Conservation (phyloP, 2,113 vertebrate species). For the Pipa parva region DNA sequence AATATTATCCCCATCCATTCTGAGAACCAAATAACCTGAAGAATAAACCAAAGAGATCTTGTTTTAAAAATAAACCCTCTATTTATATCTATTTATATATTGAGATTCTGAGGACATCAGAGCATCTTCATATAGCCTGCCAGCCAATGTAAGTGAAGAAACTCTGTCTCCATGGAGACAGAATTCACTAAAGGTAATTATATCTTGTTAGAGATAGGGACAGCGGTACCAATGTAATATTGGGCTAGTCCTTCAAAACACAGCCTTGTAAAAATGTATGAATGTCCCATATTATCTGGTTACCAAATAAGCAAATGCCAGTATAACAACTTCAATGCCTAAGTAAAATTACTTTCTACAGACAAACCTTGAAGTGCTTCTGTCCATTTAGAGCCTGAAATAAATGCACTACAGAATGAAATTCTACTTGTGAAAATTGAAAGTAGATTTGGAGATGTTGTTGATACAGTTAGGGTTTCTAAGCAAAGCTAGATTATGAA, state of each 20-base stretch:
- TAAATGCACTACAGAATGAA: too few relatives aligned
- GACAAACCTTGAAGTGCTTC: too few relatives aligned
- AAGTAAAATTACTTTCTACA: too few relatives aligned
- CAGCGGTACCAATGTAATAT: slow-evolving; percentile 12
- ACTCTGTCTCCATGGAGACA: slow-evolving; percentile 14
- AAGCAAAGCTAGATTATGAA: too few relatives aligned
- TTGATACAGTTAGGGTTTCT: too few relatives aligned
- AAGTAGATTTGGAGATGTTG: too few relatives aligned
- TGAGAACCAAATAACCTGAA: background rate
- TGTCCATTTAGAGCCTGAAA: too few relatives aligned
- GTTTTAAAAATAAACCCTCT: slow-evolving; percentile 3
- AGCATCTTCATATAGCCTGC: background rate
- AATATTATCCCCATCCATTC: background rate
- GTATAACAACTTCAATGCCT: background rate
- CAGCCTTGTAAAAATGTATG: background rate
- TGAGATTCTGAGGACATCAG: background rate
- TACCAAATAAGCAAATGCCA: background rate
- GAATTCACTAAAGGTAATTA: slow-evolving; percentile 12
- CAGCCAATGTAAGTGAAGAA: background rate
- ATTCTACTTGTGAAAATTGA: too few relatives aligned
- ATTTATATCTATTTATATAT: background rate
- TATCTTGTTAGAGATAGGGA: slow-evolving; percentile 19
- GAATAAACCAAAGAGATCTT: slow-evolving; percentile 9
- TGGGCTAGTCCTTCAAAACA: slow-evolving; percentile 3
- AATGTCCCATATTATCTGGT: background rate